Evolutionary conservation across 2,113 vertebrate species (phyloP).

Genomic region (Ptyas mucosa): DNA sequence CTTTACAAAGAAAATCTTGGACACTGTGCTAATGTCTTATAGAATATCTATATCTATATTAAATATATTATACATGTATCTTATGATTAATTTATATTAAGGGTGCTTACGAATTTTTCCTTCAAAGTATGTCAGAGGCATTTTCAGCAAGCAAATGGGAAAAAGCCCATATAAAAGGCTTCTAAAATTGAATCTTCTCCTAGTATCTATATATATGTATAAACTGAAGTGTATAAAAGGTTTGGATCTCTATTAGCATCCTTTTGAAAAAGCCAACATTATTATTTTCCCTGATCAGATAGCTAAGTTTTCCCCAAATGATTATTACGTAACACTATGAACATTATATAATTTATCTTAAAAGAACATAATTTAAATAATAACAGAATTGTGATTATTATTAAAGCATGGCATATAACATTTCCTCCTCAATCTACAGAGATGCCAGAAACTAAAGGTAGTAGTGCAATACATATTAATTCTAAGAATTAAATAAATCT

Average conservation of each 20-base stretch:
- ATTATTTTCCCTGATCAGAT: not conserved
- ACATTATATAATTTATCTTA: not conserved
- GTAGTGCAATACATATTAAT: not conserved
- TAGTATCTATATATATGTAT: not conserved
- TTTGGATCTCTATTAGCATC: not conserved
- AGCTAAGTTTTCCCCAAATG: not conserved
- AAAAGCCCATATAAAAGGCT: not conserved
- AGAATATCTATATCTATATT: not conserved
- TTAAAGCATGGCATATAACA: not conserved
- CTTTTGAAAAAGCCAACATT: not conserved
- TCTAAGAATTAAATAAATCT: not conserved
- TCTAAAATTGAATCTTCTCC: not conserved
- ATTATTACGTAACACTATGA: not conserved
- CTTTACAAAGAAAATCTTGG: not conserved
- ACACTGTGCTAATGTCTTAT: not conserved
- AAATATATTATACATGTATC: not conserved
- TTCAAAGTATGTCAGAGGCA: not conserved
- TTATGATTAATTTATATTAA: not conserved
- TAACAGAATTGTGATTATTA: not conserved
- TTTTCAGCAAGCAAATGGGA: not conserved
- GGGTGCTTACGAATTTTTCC: not conserved
- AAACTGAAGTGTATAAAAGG: not conserved
- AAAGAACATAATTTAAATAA: not conserved
- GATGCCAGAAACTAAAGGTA: not conserved
- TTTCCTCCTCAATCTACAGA: not conserved